Base-by-base conservation (phyloP, 2,888 invertebrate species). In the Tipula lateralis region DNA sequence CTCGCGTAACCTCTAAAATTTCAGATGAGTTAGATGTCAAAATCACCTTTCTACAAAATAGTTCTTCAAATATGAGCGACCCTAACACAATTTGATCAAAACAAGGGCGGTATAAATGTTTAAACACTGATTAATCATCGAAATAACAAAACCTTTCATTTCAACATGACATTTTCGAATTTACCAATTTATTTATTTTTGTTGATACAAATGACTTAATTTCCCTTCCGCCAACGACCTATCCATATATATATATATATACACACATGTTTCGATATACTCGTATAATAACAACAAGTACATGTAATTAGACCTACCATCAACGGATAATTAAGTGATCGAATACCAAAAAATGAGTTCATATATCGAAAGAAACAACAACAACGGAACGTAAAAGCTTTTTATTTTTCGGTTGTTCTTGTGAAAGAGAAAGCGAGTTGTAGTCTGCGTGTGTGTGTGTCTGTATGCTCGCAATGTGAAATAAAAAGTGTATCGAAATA, bases 281-380 rank as follows among this genome's bases (percentile, higher is more conserved):
- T 5, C 7, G 32, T 32, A 32, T 24, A 66, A 66, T 66, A 12
- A 5, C 39, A 39, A 24, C 24, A 9, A 24, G 66, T 66, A 66
- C 66, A 66, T 24, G 9, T 66, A 66, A 66, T 66, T 66, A 13
- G 66, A 24, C 19, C 2, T 66, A 66, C 66, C 66, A 24, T 66
- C 66, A 66, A 66, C 66, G 66, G 66, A 24, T 66, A 66, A 66
- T 66, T 66, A 66, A 66, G 66, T 66, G 66, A 66, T 66, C 66
- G 66, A 66, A 66, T 24, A 66, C 44, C 66, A 9, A 24, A 66
- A 66, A 66, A 66, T 66, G 7, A 24, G 66, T 24, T 66, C 66
- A 24, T 24, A 66, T 66, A 66, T 66, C 24, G 66, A 66, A 66
- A 9, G 2, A 24, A 66, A 9, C 66, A 66, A 66, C 66, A 66